A percentile compares a stretch with the other conserved stretches of the same genome.
Evolutionary conservation across 1,140 invertebrate genomes (phyloP).

Genomic region (Pseudobourletiella spinata): DNA sequence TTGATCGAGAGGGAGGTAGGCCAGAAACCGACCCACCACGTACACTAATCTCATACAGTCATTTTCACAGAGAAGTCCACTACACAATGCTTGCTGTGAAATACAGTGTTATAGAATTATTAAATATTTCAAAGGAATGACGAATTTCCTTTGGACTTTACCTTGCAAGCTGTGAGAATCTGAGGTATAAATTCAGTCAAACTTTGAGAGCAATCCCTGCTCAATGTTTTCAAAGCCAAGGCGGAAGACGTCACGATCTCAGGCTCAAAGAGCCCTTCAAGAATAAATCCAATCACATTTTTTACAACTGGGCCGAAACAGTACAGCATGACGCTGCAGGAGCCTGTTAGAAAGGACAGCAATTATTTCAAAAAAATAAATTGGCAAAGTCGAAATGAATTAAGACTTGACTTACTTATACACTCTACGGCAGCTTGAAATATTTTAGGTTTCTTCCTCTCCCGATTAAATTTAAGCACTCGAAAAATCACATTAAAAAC

Average conservation of each 20-base stretch:
- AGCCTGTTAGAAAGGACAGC: constrained; percentile 14
- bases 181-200: constrained; percentile 27
- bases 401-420: constrained; percentile 25
- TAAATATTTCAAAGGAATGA: not conserved
- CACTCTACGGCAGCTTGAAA: constrained; percentile 34
- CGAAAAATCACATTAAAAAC: constrained; percentile 29
- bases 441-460: constrained; percentile 18
- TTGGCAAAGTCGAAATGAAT: not conserved
- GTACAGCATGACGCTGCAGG: constrained; percentile 30
- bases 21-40: constrained; percentile 30
- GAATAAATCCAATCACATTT: constrained; percentile 30
- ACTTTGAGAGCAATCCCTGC: constrained; percentile 25
- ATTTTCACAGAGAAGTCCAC: constrained; percentile 21
- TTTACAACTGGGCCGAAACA: constrained; percentile 26
- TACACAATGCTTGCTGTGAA: constrained; percentile 29
- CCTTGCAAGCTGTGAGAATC: constrained; percentile 31
- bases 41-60: constrained; percentile 32
- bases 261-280: constrained; percentile 27
- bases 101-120: not conserved
- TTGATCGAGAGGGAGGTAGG: constrained; percentile 33
- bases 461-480: constrained; percentile 28
- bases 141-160: constrained; percentile 8
- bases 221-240: constrained; percentile 30
- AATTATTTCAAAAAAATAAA: not conserved
- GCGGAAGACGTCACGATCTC: constrained; percentile 26